Evolutionary conservation across 30 jellyfish, hydroid and myxozoan species (phyloP).

Genomic region (Cassiopea andromeda): DNA sequence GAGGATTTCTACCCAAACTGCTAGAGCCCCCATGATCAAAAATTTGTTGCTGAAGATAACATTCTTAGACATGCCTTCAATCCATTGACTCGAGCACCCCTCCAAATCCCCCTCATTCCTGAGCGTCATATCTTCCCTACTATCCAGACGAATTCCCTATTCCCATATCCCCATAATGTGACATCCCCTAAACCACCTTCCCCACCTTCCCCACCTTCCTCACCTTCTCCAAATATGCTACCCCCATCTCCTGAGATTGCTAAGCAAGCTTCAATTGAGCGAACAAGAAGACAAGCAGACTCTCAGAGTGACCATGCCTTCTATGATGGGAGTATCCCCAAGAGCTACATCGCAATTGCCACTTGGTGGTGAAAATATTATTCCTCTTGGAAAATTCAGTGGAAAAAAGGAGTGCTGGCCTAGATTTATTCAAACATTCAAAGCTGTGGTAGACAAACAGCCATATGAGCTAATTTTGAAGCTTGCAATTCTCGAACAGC

Average conservation of each 20-base stretch:
- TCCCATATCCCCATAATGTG: no score
- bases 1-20: not conserved
- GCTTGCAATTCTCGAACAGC: slow-evolving; percentile 55
- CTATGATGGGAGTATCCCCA: not conserved
- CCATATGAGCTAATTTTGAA: slow-evolving; percentile 29
- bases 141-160: no score
- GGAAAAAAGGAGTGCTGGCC: slow-evolving; percentile 41
- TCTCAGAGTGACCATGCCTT: slow-evolving; percentile 8
- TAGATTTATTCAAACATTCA: slow-evolving; percentile 16
- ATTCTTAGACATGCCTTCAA: slow-evolving; percentile 1
- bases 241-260: not conserved
- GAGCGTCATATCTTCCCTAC: slow-evolving; percentile 15
- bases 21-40: not conserved
- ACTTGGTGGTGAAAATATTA: slow-evolving; percentile 23
- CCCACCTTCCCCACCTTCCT: no score
- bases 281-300: slow-evolving; percentile 4
- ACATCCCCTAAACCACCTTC: no score
- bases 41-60: not conserved
- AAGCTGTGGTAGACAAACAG: slow-evolving; percentile 49
- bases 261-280: not conserved
- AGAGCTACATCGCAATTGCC: not conserved
- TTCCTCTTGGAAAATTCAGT: slow-evolving; percentile 23
- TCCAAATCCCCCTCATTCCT: slow-evolving; percentile 19
- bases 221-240: not conserved
- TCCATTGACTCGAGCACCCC: slow-evolving; percentile 16